Evolutionary conservation across 2,113 vertebrate species (phyloP).

Genomic region (Talpa occidentalis): DNA sequence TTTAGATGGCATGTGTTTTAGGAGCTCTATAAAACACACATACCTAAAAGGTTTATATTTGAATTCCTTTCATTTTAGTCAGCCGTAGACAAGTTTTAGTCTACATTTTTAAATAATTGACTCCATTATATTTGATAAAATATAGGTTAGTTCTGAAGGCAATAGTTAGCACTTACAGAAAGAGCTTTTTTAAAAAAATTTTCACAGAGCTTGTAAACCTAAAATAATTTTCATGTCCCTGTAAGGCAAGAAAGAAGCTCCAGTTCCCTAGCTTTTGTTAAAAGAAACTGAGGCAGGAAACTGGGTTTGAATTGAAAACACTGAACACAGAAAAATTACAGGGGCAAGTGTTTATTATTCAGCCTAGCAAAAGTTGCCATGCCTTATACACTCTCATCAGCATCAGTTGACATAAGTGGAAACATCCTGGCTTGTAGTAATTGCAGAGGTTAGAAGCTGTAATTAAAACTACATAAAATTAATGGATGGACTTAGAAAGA

Average conservation of each 20-base stretch:
- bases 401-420: slow-evolving; percentile 73
- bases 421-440: slow-evolving; percentile 82
- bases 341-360: background rate
- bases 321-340: background rate
- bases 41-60: slow-evolving; percentile 80
- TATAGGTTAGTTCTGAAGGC: slow-evolving; percentile 79
- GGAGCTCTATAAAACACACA: slow-evolving; percentile 80
- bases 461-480: slow-evolving; percentile 86
- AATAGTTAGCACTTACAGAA: slow-evolving; percentile 77
- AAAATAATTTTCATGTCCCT: slow-evolving; percentile 65
- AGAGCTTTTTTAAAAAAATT: slow-evolving; percentile 56
- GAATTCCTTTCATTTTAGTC: slow-evolving; percentile 83
- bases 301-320: background rate
- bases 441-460: slow-evolving; percentile 85
- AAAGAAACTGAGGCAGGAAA: slow-evolving; percentile 66
- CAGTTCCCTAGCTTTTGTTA: slow-evolving; percentile 20
- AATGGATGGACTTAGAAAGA: slow-evolving; percentile 86
- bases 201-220: slow-evolving; percentile 73
- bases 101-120: slow-evolving; percentile 83
- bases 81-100: slow-evolving; percentile 81
- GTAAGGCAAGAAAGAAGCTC: slow-evolving; percentile 41
- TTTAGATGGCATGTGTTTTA: slow-evolving; percentile 83
- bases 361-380: background rate
- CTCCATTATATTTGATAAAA: slow-evolving; percentile 83
- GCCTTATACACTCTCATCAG: background rate